These are phyloP conservation scores for Calephelis nemesis DNA, from an alignment of 1,140 invertebrate species.

Conservation along the genomic window DNA sequence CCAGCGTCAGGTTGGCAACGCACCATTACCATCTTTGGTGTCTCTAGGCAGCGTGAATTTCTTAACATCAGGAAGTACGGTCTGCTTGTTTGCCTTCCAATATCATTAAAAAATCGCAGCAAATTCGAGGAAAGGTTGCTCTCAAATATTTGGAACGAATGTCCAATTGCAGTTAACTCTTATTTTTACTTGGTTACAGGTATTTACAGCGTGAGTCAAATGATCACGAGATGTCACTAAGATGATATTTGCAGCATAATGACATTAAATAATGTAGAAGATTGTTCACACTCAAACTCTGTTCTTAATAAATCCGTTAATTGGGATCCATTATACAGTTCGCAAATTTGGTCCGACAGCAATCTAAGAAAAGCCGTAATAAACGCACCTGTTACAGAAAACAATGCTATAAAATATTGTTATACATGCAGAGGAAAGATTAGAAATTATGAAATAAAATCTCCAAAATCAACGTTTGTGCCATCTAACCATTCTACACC, in stretches of 20 bases:
- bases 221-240: slow-evolving; percentile 4
- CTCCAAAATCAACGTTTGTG: slow-evolving; percentile 44
- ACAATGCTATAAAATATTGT: slow-evolving; percentile 55
- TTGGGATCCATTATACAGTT: slow-evolving; percentile 35
- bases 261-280: slow-evolving; percentile 21
- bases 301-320: slow-evolving; percentile 25
- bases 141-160: neutral
- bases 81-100: too few species aligned
- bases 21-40: too few species aligned
- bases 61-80: too few species aligned
- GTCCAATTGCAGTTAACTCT: too few species aligned
- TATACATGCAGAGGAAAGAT: slow-evolving; percentile 68
- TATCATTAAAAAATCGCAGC: too few species aligned
- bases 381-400: slow-evolving; percentile 43
- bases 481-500: slow-evolving; percentile 73
- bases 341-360: slow-evolving; percentile 62
- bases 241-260: slow-evolving; percentile 12
- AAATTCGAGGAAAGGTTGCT: neutral
- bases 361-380: slow-evolving; percentile 51
- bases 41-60: too few species aligned
- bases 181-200: neutral
- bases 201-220: slow-evolving; percentile 2
- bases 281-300: slow-evolving; percentile 20
- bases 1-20: too few species aligned
- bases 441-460: slow-evolving; percentile 67